Percentiles rank a stretch among this genome's conserved stretches.
Evolutionary conservation across 2,113 vertebrate species (phyloP).

Genomic region (Brachypteracias leptosomus): DNA sequence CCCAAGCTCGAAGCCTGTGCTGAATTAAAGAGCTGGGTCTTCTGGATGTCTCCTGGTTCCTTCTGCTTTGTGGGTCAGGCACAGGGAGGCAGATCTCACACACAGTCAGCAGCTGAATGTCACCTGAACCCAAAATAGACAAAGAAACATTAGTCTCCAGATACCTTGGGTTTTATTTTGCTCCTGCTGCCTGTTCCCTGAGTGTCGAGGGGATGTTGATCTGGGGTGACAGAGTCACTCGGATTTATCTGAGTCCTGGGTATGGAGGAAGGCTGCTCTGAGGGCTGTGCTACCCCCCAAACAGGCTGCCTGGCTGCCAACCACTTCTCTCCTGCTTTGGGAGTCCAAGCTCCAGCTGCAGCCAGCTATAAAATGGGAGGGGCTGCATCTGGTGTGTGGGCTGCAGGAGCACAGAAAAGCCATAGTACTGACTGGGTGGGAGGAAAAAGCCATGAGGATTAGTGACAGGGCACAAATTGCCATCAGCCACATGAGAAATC

Average conservation of each 20-base stretch:
- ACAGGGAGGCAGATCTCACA: background rate
- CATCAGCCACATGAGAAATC: background rate
- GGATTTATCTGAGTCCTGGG: background rate
- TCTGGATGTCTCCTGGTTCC: background rate
- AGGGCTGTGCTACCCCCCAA: background rate
- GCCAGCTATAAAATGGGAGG: background rate
- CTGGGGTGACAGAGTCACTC: background rate
- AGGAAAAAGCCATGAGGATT: background rate
- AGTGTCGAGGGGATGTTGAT: background rate
- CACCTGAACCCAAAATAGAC: background rate
- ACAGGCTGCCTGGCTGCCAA: background rate
- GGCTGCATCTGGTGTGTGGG: background rate
- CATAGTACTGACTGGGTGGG: background rate
- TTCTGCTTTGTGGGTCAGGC: background rate
- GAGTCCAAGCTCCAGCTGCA: background rate
- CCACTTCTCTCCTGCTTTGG: background rate
- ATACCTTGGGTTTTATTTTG: background rate
- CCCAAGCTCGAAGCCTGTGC: background rate
- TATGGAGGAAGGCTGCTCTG: background rate
- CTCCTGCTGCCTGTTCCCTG: background rate
- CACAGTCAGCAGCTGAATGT: background rate
- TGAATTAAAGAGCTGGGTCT: background rate
- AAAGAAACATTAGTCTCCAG: background rate
- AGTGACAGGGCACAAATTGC: background rate
- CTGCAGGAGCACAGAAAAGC: background rate